These are phyloP conservation scores for Xerus rutilus DNA, from an alignment of 2,797 vertebrate species.

Conservation along the genomic window DNA sequence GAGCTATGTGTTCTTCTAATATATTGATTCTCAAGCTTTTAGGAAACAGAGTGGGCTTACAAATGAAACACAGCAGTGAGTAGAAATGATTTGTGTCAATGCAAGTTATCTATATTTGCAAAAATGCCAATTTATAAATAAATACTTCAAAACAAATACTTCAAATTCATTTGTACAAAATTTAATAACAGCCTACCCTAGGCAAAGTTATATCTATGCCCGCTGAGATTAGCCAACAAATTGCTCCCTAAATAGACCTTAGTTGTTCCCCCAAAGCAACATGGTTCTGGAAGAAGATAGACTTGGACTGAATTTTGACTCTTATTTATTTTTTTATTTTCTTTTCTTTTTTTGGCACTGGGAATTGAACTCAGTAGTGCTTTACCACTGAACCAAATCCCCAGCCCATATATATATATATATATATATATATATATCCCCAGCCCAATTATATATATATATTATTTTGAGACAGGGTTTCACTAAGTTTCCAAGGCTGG, in stretches of 20 bases:
- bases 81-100: conserved; percentile 19
- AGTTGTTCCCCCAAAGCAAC: background rate
- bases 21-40: background rate
- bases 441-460: too few relatives aligned
- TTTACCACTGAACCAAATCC: background rate
- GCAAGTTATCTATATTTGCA: conserved; percentile 25
- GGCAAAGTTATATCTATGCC: background rate
- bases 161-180: conserved; percentile 5
- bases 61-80: background rate
- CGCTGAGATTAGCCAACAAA: background rate
- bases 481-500: background rate
- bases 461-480: background rate
- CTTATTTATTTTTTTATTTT: too few relatives aligned
- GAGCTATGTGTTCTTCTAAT: background rate
- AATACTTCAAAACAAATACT: conserved; percentile 28
- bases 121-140: background rate
- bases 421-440: too few relatives aligned
- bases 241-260: background rate
- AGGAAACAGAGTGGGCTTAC: background rate
- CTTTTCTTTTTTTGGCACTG: background rate
- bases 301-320: background rate
- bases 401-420: too few relatives aligned
- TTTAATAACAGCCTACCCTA: background rate
- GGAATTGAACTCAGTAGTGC: background rate
- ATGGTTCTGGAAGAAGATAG: background rate